phyloP scores from a whole-genome alignment of 2,888 invertebrate genomes.

The Ophion ellenae region DNA sequence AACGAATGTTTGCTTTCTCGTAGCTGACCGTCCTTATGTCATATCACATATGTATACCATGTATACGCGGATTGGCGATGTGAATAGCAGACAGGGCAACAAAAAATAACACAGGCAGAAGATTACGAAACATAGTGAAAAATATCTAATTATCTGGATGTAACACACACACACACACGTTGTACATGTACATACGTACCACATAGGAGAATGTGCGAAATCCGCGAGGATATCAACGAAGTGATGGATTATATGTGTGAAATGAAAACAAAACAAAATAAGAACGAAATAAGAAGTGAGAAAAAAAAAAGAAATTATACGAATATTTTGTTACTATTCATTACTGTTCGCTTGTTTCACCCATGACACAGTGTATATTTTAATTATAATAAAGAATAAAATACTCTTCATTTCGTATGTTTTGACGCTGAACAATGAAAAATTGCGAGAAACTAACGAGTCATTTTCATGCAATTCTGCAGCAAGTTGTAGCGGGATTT shows the following conservation, averaged over 20 bases:
- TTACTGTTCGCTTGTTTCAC: constrained; percentile 83
- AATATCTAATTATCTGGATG: constrained; percentile 59
- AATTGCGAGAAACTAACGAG: background rate
- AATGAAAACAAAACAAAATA: constrained; percentile 54
- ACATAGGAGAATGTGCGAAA: constrained; percentile 56
- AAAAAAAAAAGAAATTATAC: constrained; percentile 78
- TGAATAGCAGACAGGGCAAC: constrained; percentile 42
- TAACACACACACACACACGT: constrained; percentile 46
- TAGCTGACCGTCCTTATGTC: constrained; percentile 58
- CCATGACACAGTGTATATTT: constrained; percentile 84
- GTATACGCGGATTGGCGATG: constrained; percentile 62
- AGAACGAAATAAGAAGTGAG: constrained; percentile 76
- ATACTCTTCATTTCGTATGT: constrained; percentile 76
- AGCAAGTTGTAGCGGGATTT: too few species aligned
- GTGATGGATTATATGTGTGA: constrained; percentile 63
- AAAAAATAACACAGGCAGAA: background rate
- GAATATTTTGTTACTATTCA: constrained; percentile 83
- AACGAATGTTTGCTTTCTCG: constrained; percentile 50
- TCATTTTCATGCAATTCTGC: too few species aligned
- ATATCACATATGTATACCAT: constrained; percentile 64
- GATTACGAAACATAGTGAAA: constrained; percentile 44
- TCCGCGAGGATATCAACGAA: constrained; percentile 58
- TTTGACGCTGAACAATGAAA: background rate
- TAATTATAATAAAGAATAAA: constrained; percentile 83
- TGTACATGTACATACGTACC: constrained; percentile 65